A percentile compares a stretch with the other conserved stretches of the same genome.
Evolutionary conservation across 2,113 vertebrate genomes (phyloP).

Genomic region (Nyctereutes procyonoides): DNA sequence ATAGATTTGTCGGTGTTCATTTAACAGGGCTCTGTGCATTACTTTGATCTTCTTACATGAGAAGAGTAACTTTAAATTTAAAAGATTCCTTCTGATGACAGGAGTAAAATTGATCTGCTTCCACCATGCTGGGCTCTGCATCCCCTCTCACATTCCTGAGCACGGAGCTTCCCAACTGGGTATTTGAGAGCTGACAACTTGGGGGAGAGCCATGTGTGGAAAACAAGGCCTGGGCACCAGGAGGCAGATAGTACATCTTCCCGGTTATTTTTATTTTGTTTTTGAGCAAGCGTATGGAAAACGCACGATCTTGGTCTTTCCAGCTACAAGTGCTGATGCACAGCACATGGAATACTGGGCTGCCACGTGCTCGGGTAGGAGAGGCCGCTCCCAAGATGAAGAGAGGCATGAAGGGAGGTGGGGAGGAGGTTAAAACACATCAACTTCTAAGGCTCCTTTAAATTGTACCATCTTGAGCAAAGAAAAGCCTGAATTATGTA

Average conservation of each 20-base stretch:
- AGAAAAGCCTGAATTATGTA: conserved; percentile 86
- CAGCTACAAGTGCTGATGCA: not conserved
- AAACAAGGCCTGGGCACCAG: conserved; percentile 28
- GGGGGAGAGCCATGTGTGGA: not conserved
- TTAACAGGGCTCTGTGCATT: not conserved
- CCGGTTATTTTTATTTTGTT: conserved; percentile 58
- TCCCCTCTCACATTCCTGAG: not conserved
- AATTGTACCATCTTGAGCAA: conserved; percentile 85
- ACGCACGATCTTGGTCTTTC: conserved; percentile 35
- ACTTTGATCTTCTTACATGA: not conserved
- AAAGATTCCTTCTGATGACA: conserved; percentile 15
- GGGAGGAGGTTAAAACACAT: conserved; percentile 71
- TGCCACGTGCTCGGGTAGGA: conserved; percentile 32
- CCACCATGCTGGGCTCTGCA: not conserved
- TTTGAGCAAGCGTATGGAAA: conserved; percentile 62
- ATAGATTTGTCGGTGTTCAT: not conserved
- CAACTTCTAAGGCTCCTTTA: conserved; percentile 86
- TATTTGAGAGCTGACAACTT: not conserved
- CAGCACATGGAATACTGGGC: conserved; percentile 30
- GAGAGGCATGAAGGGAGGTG: conserved; percentile 47
- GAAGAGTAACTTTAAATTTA: conserved; percentile 9
- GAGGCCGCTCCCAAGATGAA: not conserved
- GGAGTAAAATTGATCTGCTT: not conserved
- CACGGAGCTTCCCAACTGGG: not conserved
- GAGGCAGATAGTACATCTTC: not conserved